Conservation (phyloP, 2,113 vertebrate genomes). For the Marmota monax region DNA sequence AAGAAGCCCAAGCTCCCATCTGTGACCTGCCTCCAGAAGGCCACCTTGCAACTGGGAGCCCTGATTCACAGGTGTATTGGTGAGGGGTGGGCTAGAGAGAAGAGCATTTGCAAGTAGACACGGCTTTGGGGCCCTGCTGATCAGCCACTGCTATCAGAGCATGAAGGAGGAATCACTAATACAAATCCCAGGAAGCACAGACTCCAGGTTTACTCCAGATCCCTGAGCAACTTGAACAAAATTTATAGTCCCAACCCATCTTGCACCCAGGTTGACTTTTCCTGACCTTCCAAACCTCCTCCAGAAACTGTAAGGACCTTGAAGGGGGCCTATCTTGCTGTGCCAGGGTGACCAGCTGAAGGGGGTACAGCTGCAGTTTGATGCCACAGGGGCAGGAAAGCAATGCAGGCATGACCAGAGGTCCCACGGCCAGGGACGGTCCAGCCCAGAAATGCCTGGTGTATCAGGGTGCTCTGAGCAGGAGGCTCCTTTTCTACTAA, state of each 20-base stretch:
- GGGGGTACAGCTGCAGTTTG: accelerated
- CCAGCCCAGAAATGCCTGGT: background rate
- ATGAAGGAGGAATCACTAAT: background rate
- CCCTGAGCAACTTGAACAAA: background rate
- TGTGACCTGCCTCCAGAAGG: accelerated
- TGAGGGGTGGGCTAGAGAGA: background rate
- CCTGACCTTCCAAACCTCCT: background rate
- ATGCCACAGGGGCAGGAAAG: background rate
- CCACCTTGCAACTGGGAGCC: background rate
- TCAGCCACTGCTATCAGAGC: background rate
- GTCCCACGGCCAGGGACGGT: background rate
- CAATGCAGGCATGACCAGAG: background rate
- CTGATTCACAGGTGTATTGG: background rate
- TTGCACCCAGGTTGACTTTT: background rate
- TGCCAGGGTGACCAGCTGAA: background rate
- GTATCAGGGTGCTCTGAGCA: too few relatives aligned
- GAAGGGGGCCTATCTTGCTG: background rate
- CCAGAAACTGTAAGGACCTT: background rate
- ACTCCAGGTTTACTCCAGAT: background rate
- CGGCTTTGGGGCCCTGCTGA: background rate
- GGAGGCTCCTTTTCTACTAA: background rate
- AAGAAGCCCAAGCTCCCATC: background rate
- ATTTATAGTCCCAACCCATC: background rate
- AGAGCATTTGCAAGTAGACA: background rate
- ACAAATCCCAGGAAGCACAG: background rate